Conservation (phyloP, 64 coral and sea anemone species). For the Hydrozoanthus tunicans region DNA sequence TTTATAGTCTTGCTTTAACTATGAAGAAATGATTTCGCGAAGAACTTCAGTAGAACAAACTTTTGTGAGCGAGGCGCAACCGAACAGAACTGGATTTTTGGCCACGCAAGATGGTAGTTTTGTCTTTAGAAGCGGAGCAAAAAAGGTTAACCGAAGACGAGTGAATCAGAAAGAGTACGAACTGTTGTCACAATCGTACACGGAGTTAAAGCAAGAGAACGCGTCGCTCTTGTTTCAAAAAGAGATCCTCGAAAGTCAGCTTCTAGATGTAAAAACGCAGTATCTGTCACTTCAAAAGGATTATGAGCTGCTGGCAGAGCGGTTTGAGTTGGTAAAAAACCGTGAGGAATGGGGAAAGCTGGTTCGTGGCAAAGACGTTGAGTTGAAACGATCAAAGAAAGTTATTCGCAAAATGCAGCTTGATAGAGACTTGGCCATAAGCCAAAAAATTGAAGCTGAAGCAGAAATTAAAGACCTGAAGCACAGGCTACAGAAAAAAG, state of each 20-base stretch:
- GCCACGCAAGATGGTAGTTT: conserved; percentile 17
- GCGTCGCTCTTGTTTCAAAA: conserved; percentile 37
- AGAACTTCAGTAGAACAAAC: conserved; percentile 25
- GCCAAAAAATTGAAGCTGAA: conserved; percentile 59
- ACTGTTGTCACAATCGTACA: conserved; percentile 35
- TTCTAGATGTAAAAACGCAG: conserved; percentile 31
- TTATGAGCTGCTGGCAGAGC: conserved; percentile 62
- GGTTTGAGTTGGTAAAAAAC: conserved; percentile 41
- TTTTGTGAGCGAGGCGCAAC: conserved; percentile 16
- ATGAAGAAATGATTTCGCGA: conserved; percentile 16
- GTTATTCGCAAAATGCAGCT: conserved; percentile 66
- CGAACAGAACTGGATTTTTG: background rate
- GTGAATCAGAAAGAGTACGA: conserved; percentile 44
- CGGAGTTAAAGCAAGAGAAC: conserved; percentile 51
- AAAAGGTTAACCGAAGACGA: conserved; percentile 4
- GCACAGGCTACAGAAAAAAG: conserved; percentile 64
- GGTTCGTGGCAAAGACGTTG: conserved; percentile 64
- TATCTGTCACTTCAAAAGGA: conserved; percentile 39
- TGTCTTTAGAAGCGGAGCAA: conserved; percentile 8
- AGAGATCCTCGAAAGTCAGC: conserved; percentile 31
- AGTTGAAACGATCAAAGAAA: conserved; percentile 60
- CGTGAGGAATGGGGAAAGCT: conserved; percentile 77
- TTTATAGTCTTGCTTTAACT: background rate
- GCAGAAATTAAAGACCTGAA: conserved; percentile 60
- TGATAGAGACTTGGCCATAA: conserved; percentile 77